Evolutionary conservation across 2,797 vertebrate genomes (phyloP), one percentile per base, ranked within the genome.

Genomic region (Pyrocephalus nanus): DNA sequence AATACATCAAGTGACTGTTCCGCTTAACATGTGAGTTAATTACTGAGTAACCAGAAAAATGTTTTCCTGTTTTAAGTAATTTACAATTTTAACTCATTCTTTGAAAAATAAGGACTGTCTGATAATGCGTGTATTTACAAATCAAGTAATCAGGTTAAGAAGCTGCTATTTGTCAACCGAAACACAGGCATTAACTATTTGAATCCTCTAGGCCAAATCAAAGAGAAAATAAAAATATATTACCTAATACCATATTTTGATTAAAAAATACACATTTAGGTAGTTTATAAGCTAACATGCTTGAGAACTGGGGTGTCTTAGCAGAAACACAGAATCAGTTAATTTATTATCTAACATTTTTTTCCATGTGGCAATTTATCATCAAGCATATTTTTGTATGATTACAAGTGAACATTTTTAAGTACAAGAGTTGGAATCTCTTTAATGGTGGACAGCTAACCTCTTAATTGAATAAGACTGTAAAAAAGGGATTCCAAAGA

Each of bases 401-500:
- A 88, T 85, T 88, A 86, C 83, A 94, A 74, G 45, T 53, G 23
- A 76, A 2, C 62, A 86, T 32, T 92, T 91, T 80, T 72, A 86
- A 88, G 76, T 34, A 83, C 23, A 75, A 48, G 30, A 79, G 8
- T 61, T 74, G 90, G 86, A 92, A 87, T 81, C 90, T 88, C 70
- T 85, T 85, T 38, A 36, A 72, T 12, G 17, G 25, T 69, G 92
- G 57, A 96, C 19, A 95, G 54, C 79, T 83, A 92, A 47, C 6
- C 69, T 94, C 94, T 74, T 87, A 66, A 82, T 45, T 89, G 47
- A 76, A 0, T 45, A 82, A 60, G n/a, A 67, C 26, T 80, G 25
- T 40, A 88, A 86, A 80, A 50, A 40, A 81, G 72, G 94, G 85
- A 95, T 72, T 87, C 81, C 83, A 65, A 95, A 78, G 66, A 84